These are phyloP conservation scores for Brotogeris chrysoptera DNA, from an alignment of 2,797 vertebrate species.

Conservation along the genomic window DNA sequence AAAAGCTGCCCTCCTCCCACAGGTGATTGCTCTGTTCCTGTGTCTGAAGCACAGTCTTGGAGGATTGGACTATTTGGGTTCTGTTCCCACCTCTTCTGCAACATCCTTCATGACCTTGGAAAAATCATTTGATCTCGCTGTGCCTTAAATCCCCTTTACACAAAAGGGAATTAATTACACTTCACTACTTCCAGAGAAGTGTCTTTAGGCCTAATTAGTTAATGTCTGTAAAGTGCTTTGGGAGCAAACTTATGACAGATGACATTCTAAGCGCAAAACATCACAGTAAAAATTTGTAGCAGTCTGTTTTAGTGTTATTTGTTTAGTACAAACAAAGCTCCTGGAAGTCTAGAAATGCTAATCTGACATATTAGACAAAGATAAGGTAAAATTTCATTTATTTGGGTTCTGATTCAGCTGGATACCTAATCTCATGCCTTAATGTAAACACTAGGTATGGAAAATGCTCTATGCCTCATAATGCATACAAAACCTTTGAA, in stretches of 20 bases:
- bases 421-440: neutral
- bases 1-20: neutral
- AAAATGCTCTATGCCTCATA: neutral
- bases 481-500: neutral
- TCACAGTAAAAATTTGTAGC: neutral
- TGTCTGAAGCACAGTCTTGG: neutral
- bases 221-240: conserved; percentile 51
- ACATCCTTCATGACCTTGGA: conserved; percentile 26
- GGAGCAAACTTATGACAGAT: conserved; percentile 52
- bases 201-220: conserved; percentile 58
- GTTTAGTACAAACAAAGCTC: conserved; percentile 11
- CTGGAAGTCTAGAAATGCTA: neutral
- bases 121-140: conserved; percentile 16
- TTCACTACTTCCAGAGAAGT: conserved; percentile 46
- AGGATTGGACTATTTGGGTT: neutral
- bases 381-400: conserved; percentile 2
- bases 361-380: neutral
- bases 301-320: neutral
- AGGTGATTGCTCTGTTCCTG: neutral
- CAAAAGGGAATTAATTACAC: conserved; percentile 42
- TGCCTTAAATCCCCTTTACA: conserved; percentile 26
- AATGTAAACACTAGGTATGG: neutral
- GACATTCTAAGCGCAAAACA: conserved; percentile 34
- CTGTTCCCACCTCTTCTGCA: neutral
- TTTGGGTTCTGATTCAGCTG: neutral